Evolutionary conservation across 2,888 invertebrate species (phyloP).

Genomic region (Blastobasis adustella): DNA sequence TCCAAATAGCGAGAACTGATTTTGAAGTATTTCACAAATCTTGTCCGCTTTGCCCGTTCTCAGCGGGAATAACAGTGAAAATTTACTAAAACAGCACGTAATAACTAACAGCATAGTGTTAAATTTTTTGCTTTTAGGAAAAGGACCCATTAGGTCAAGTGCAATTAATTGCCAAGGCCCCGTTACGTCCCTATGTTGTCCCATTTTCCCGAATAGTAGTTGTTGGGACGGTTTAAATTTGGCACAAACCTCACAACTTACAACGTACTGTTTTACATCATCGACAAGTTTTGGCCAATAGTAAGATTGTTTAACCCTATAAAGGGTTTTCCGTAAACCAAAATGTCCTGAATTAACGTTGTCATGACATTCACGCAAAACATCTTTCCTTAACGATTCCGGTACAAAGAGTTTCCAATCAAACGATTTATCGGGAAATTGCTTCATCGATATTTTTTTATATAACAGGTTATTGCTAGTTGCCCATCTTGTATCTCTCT

Average conservation of each 20-base stretch:
- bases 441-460: slow-evolving; percentile 5
- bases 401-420: slow-evolving; percentile 9
- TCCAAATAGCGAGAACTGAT: too few relatives aligned
- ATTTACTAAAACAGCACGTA: slow-evolving; percentile 11
- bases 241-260: slow-evolving; percentile 9
- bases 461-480: slow-evolving; percentile 2
- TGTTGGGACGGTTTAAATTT: slow-evolving; percentile 6
- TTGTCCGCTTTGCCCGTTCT: too few relatives aligned
- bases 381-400: not conserved
- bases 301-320: slow-evolving; percentile 3
- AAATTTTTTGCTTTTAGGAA: slow-evolving; percentile 4
- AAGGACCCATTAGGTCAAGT: slow-evolving; percentile 12
- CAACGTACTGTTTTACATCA: slow-evolving; percentile 7
- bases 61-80: slow-evolving; percentile 4
- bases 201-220: slow-evolving; percentile 6
- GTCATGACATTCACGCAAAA: slow-evolving; percentile 9
- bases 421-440: slow-evolving; percentile 7
- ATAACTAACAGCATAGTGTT: slow-evolving; percentile 10
- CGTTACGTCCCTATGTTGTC: slow-evolving; percentile 6
- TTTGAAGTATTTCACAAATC: too few relatives aligned
- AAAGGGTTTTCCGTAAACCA: too few relatives aligned
- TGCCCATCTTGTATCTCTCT: not conserved
- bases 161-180: too few relatives aligned
- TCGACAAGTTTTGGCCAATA: slow-evolving; percentile 8
- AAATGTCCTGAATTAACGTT: too few relatives aligned